Conservation (phyloP, 2,797 vertebrate species). For the Ptychobarbus kaznakovi region DNA sequence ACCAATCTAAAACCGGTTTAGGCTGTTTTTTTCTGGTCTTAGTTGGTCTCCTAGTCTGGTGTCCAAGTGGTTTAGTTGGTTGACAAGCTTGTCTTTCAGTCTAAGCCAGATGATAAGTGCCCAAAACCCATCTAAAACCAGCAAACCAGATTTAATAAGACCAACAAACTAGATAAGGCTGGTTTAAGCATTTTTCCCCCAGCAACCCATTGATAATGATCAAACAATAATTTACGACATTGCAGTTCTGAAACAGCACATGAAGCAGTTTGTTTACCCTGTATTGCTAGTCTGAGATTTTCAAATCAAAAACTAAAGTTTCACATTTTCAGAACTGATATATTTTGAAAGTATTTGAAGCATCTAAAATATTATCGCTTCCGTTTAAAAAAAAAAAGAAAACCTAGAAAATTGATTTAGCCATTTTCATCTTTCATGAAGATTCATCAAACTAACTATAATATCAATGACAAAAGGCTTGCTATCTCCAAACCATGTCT, state of each 20-base stretch:
- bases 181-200: background rate
- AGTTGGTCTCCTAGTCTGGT: background rate
- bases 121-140: background rate
- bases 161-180: conserved; percentile 7
- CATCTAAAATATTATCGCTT: background rate
- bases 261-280: conserved; percentile 54
- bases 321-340: conserved; percentile 32
- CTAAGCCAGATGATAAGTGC: background rate
- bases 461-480: background rate
- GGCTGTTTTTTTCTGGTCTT: background rate
- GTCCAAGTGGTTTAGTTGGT: background rate
- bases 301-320: conserved; percentile 42
- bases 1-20: background rate
- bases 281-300: conserved; percentile 60
- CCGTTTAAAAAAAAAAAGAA: background rate
- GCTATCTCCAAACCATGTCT: background rate
- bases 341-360: conserved; percentile 10
- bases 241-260: conserved; percentile 41
- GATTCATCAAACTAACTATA: conserved; percentile 2
- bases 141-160: background rate
- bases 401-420: background rate
- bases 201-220: background rate
- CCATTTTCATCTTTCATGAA: background rate
- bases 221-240: background rate
- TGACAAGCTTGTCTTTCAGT: background rate